Base-by-base conservation (phyloP, 2,797 vertebrate species). In the Streptopelia turtur region DNA sequence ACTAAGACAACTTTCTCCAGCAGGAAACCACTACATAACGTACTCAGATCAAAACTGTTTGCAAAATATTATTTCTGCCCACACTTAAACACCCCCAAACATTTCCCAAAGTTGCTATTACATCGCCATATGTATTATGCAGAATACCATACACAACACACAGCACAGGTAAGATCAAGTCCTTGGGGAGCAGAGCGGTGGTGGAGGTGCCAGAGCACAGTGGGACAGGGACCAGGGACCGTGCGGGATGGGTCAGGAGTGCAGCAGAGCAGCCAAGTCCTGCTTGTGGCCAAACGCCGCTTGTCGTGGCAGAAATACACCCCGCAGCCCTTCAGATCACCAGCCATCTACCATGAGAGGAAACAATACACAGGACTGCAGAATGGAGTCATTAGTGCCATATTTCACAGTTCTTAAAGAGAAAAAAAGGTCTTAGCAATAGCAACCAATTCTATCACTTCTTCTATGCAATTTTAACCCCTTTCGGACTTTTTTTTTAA, bases 261-360 rank as follows among this genome's bases (percentile, higher is more conserved):
- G 43, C 18, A 45, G 18, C 17, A 45, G 43, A 18, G 14, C 18
- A 60, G 3, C 59, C 18, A 61, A 56, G 13, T 16, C 28, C 68
- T 39, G 47, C 10, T 64, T 23, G 9, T 5, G n/a, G 70, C 27
- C 72, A 72, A 91, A 22, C 8, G 10, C 7, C 11, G 43, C 6
- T 39, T 63, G 37, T 11, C 17, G 35, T 13, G 28, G 27, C 41
- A 47, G 37, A 39, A 2, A 20, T 16, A 18, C 41, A 21, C 8
- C 20, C 23, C 6, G 15, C 11, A 81, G 33, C 25, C 43, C 53
- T 43, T 47, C 74, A 57, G 57, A 71, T 0, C 25, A 31, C 15
- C 37, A 71, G 3, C 1, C 53, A 39, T 8, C 16, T 6, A 20
- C 0, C 0, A 49, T 4, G 20, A 60, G 72, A 75, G 39, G 8